Evolutionary conservation across 2,797 vertebrate genomes (phyloP).

Genomic region (Cyclura pinguis): DNA sequence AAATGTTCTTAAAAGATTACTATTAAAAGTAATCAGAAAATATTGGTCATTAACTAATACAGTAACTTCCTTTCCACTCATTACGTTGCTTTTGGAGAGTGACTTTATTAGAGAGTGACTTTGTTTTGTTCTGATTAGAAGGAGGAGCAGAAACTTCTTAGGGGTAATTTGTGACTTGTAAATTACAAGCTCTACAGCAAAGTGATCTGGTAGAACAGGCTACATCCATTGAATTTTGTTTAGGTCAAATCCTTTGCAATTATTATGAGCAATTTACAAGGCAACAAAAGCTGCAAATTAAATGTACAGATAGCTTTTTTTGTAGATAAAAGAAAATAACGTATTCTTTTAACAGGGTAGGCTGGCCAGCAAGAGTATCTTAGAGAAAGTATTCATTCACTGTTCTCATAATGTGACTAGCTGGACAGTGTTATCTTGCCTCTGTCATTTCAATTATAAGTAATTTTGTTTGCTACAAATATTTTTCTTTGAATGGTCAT

Average conservation of each 20-base stretch:
- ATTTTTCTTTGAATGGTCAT: background rate
- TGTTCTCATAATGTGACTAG: background rate
- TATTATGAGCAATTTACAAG: background rate
- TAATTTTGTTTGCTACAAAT: background rate
- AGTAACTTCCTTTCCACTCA: too few species aligned
- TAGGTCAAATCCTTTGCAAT: background rate
- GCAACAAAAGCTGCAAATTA: background rate
- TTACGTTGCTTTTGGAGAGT: too few species aligned
- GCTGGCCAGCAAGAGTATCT: background rate
- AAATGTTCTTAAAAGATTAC: too few species aligned
- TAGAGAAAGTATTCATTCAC: background rate
- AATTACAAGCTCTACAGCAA: too few species aligned
- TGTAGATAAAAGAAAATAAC: background rate
- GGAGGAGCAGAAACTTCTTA: too few species aligned
- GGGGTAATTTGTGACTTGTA: too few species aligned
- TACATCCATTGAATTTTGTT: too few species aligned
- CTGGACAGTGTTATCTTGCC: background rate
- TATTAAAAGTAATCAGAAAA: too few species aligned
- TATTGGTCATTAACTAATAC: too few species aligned
- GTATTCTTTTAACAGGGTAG: background rate
- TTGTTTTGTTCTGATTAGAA: too few species aligned
- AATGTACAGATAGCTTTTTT: background rate
- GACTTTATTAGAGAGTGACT: too few species aligned
- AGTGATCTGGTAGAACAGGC: too few species aligned
- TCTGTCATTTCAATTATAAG: background rate